Evolutionary conservation across 2,113 vertebrate species (phyloP).

Genomic region (Atlantisia rogersi): DNA sequence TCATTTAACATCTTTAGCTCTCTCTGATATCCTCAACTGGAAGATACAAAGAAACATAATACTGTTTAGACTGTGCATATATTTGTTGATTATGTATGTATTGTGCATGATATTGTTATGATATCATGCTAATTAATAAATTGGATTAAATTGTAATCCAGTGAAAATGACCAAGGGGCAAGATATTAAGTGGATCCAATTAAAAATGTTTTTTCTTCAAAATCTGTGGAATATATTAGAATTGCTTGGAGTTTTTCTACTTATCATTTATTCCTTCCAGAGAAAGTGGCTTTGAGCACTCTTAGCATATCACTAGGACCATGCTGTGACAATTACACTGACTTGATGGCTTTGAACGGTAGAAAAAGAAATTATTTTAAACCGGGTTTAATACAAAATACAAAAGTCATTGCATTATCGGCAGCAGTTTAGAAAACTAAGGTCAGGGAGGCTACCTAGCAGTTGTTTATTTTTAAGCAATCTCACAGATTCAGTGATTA

Average conservation of each 20-base stretch:
- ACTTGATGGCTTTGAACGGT: not conserved
- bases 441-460: not conserved
- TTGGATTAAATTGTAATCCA: not conserved
- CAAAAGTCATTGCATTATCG: not conserved
- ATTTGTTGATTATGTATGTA: not conserved
- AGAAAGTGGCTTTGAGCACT: not conserved
- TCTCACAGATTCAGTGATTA: not conserved
- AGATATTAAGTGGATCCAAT: not conserved
- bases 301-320: not conserved
- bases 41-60: not conserved
- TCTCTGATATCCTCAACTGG: not conserved
- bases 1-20: not conserved
- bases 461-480: not conserved
- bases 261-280: not conserved
- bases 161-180: not conserved
- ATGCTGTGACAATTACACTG: not conserved
- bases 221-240: not conserved
- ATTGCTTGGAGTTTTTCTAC: not conserved
- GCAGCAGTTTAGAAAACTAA: not conserved
- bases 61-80: not conserved
- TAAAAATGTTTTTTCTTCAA: not conserved
- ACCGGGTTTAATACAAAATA: not conserved
- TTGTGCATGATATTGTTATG: not conserved
- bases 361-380: not conserved
- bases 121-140: not conserved